Evolutionary conservation across 2,888 invertebrate species (phyloP), one percentile per base, ranked within the genome.

Genomic region (Hymenopus coronatus): DNA sequence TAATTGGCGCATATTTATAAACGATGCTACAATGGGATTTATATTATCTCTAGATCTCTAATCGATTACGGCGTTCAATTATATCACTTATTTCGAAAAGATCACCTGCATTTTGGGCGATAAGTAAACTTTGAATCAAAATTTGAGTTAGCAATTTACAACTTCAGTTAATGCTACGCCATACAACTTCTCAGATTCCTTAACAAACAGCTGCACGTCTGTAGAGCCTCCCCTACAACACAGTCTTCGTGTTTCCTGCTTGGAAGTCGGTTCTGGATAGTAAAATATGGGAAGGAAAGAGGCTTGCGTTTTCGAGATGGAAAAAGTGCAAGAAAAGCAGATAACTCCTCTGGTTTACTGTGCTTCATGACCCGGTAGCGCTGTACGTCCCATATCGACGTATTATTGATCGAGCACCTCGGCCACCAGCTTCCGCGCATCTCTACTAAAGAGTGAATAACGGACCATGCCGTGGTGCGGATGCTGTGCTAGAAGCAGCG

Each of bases 391-490:
- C 20, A 20, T 70, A 70, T 20, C 54, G 54, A 70, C 54, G 54
- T 70, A 4, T 70, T 70, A 70, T 70, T 70, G 54, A 70, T 70
- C 54, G 20, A 20, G 6, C 54, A 20, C 54, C 54, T 15, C 54
- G 54, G 20, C 54, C 54, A 70, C 54, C 54, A 70, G 54, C 54
- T 70, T 4, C 25, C 54, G 20, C 54, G 54, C 54, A 25, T 70
- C 54, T 70, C 54, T 70, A 70, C 54, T 20, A 70, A 70, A 28
- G 28, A 28, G 84, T 25, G 28, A 25, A 27, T 84, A 81, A 28
- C 14, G 30, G n/a, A 27, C 20, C 81, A 87, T 87, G 87, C 87
- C 87, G 40, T 87, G 87, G 87, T 87, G 82, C 27, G 40, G 87
- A 15, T 87, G 87, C 87, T 87, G 87, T n/a, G 30, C 28, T 20